These are phyloP conservation scores for Drosophila meridiana DNA, from an alignment of 2,888 invertebrate genomes.

Conservation along the genomic window DNA sequence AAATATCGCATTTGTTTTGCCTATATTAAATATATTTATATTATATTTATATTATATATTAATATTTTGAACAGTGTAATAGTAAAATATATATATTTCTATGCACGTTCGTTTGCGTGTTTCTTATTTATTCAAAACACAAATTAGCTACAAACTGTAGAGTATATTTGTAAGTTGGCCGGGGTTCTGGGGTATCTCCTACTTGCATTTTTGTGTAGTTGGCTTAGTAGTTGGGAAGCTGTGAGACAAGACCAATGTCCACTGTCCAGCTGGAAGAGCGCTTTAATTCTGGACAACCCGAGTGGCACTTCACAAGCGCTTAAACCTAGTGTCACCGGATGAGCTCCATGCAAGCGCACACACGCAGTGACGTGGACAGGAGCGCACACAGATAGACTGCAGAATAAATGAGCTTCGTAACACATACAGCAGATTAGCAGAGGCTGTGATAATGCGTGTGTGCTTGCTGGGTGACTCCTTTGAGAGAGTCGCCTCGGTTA, in stretches of 20 bases:
- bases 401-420: slow-evolving; percentile 52
- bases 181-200: too few relatives aligned
- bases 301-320: slow-evolving; percentile 50
- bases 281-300: slow-evolving; percentile 30
- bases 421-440: slow-evolving; percentile 70
- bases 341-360: slow-evolving; percentile 13
- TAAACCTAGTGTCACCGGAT: slow-evolving; percentile 60
- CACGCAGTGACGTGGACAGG: neutral
- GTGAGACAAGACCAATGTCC: slow-evolving; percentile 39
- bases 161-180: too few relatives aligned
- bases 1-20: too few relatives aligned
- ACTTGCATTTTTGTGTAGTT: too few relatives aligned
- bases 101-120: too few relatives aligned
- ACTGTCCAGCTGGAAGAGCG: slow-evolving; percentile 40
- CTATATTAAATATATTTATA: too few relatives aligned
- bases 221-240: slow-evolving; percentile 5
- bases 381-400: neutral
- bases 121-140: too few relatives aligned
- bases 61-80: too few relatives aligned
- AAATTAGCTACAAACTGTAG: too few relatives aligned
- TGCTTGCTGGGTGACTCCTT: slow-evolving; percentile 44
- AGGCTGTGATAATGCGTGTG: slow-evolving; percentile 23
- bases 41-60: too few relatives aligned
- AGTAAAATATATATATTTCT: too few relatives aligned
- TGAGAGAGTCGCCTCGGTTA: slow-evolving; percentile 50